Conservation (phyloP, 1,140 invertebrate genomes). For the Prorops nasuta region DNA sequence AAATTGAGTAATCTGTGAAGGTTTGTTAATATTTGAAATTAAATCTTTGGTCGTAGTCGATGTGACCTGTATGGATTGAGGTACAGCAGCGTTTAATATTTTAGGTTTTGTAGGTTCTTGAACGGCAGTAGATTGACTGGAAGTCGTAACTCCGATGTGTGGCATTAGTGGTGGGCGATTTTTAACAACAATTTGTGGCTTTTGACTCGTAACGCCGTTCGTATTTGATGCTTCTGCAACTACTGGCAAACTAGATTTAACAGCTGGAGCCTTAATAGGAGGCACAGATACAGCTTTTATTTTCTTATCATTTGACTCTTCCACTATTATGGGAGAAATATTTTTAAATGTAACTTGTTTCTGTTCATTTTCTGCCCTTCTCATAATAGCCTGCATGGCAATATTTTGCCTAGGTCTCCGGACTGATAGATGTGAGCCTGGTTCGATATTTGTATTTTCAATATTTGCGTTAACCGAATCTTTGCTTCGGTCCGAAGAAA, state of each 20-base stretch:
- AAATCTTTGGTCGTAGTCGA: slow-evolving; percentile 2
- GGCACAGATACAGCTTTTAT: neutral
- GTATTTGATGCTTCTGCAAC: neutral
- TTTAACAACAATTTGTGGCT: slow-evolving; percentile 8
- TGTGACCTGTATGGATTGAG: neutral
- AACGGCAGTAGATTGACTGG: slow-evolving; percentile 4
- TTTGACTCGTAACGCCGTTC: neutral
- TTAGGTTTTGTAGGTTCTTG: slow-evolving; percentile 18
- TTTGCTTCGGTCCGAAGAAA: slow-evolving; percentile 63
- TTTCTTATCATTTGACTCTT: slow-evolving; percentile 29
- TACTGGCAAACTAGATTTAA: slow-evolving; percentile 4
- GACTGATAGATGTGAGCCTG: slow-evolving; percentile 38
- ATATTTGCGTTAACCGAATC: slow-evolving; percentile 43
- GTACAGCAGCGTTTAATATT: neutral
- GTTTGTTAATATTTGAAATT: slow-evolving; percentile 7
- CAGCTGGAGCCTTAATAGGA: slow-evolving; percentile 1
- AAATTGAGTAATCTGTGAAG: slow-evolving; percentile 21
- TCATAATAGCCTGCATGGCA: slow-evolving; percentile 74
- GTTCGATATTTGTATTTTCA: slow-evolving; percentile 27
- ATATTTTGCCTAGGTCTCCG: slow-evolving; percentile 64
- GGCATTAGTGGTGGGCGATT: slow-evolving; percentile 26
- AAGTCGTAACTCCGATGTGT: slow-evolving; percentile 6
- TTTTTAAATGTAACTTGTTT: slow-evolving; percentile 51
- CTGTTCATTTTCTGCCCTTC: slow-evolving; percentile 45
- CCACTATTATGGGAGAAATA: slow-evolving; percentile 36